Evolutionary conservation across 2,797 vertebrate genomes (phyloP).

Genomic region (Sandelia bainsii): DNA sequence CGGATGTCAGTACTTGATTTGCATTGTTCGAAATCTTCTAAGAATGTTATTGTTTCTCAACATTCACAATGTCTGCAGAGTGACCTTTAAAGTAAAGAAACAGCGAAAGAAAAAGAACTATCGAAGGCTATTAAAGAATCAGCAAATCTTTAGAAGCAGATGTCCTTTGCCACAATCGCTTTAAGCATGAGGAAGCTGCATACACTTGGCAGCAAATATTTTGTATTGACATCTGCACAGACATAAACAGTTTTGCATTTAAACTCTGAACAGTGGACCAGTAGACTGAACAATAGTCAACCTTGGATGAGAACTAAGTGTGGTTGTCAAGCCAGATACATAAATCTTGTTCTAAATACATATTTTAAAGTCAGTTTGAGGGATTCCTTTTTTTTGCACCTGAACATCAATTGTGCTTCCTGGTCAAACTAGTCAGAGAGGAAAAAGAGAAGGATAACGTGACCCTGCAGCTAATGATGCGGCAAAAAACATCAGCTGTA

Average conservation of each 20-base stretch:
- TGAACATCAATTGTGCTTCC: slow-evolving; percentile 11
- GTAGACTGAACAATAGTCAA: neutral
- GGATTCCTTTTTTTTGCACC: slow-evolving; percentile 10
- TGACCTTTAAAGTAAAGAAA: slow-evolving; percentile 33
- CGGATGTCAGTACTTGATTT: slow-evolving; percentile 42
- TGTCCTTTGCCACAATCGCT: slow-evolving; percentile 18
- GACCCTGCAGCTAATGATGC: slow-evolving; percentile 11
- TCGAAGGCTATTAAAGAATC: slow-evolving; percentile 23
- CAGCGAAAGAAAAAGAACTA: slow-evolving; percentile 1
- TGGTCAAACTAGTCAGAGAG: slow-evolving; percentile 1
- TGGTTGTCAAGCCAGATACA: slow-evolving; percentile 20
- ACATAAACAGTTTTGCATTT: slow-evolving; percentile 2
- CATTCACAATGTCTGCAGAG: slow-evolving; percentile 8
- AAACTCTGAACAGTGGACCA: slow-evolving; percentile 16
- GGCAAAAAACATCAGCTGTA: slow-evolving; percentile 14
- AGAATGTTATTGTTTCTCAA: slow-evolving; percentile 27
- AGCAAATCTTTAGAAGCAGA: slow-evolving; percentile 24
- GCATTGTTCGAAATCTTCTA: slow-evolving; percentile 39
- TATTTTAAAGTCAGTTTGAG: slow-evolving; percentile 14
- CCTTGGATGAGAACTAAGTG: slow-evolving; percentile 13
- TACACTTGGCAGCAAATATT: slow-evolving; percentile 29
- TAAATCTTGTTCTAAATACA: slow-evolving; percentile 18
- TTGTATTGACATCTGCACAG: slow-evolving; percentile 13
- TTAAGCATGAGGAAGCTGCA: slow-evolving; percentile 7
- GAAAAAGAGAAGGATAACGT: neutral